phyloP scores from a whole-genome alignment of 2,797 vertebrate species.

The Lemur catta region DNA sequence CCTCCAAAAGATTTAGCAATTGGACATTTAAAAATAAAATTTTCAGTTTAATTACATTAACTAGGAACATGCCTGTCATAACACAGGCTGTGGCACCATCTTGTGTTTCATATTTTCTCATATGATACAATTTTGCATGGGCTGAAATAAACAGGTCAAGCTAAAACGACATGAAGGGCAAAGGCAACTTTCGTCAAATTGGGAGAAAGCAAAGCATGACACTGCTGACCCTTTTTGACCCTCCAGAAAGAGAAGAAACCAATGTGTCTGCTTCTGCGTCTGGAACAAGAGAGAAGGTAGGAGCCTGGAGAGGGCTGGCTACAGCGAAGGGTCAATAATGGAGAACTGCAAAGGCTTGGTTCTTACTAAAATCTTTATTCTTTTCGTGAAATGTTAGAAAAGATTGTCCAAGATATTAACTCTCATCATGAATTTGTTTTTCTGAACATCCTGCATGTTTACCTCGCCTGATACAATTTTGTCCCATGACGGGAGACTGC shows the following conservation, averaged over 20 bases:
- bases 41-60: constrained; percentile 19
- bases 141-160: neutral
- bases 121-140: neutral
- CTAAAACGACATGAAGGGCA: too few species aligned
- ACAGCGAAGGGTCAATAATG: neutral
- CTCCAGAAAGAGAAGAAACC: neutral
- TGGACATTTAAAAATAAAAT: neutral
- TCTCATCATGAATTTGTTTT: constrained; percentile 70
- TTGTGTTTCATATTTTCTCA: neutral
- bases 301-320: neutral
- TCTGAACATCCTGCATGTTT: neutral
- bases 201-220: too few species aligned
- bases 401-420: constrained; percentile 65
- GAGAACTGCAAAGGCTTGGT: too few species aligned
- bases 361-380: neutral
- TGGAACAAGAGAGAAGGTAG: neutral
- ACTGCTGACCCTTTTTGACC: accelerated
- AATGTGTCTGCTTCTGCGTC: accelerated
- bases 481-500: constrained; percentile 52
- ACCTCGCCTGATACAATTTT: neutral
- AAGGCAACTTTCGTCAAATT: neutral
- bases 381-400: neutral
- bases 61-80: neutral
- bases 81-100: neutral
- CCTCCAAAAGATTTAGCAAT: neutral